Base-by-base conservation (phyloP, 1,140 invertebrate genomes). In the Drusus annulatus region DNA sequence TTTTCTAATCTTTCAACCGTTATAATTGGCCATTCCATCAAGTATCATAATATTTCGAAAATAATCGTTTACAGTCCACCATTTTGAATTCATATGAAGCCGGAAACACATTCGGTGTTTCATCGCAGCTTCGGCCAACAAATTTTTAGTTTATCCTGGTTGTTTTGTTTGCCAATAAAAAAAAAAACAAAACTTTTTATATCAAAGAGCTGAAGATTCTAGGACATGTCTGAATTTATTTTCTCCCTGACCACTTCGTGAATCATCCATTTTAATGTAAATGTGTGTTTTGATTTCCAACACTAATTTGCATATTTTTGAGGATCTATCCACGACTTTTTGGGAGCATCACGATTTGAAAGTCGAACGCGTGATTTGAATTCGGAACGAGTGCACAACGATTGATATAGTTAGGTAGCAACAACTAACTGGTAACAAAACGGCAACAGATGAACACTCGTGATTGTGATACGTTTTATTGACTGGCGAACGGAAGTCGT, bases 261-360 rank as follows among this genome's bases (percentile, higher is more conserved):
- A 65, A 65, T 65, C 62, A 65, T 23, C 17, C 19, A 21, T 56
- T n/a, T 56, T 56, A 25, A 65, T 65, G 62, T 3, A 28, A 28
- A 45, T 2, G 10, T 45, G 10, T 45, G 10, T 45, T 45, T 45
- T 45, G 36, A 45, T 21, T 25, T 65, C 28, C 16, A 13, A 28
- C 25, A 31, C 21, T 15, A 65, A 65, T 65, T 65, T 65, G 28
- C 23, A 65, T 65, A 28, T 65, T 25, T 65, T 65, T 28, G 19
- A 5, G 19, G 60, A 63, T 3, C 60, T 23, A 63, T 63, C 23
- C 36, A 28, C 25, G 62, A 65, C 62, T 28, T 65, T 65, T 65
- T 65, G 25, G 62, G 62, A 10, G 8, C 36, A 45, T 45, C 62
- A 31, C 62, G 62, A 65, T 65, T 65, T 65, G 62, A 65, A 65